phyloP scores from a whole-genome alignment of 2,797 vertebrate species.

The Gallinago solitaria region DNA sequence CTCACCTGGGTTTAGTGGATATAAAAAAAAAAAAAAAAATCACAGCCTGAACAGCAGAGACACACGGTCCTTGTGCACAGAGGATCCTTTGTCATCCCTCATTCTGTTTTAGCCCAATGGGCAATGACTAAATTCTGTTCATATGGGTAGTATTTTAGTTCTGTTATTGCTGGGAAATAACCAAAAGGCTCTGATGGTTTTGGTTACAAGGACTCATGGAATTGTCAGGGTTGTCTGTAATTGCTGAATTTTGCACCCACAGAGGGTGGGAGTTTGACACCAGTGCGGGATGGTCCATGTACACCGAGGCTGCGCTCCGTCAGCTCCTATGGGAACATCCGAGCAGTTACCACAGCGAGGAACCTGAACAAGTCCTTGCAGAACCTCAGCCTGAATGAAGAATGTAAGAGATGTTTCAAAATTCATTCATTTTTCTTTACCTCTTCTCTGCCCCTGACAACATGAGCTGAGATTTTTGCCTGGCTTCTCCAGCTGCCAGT shows the following conservation, averaged over 20 bases:
- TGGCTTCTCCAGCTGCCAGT: background rate
- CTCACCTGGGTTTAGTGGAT: background rate
- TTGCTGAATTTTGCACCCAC: background rate
- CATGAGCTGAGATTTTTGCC: background rate
- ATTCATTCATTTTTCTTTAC: accelerated
- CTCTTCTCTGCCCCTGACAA: accelerated
- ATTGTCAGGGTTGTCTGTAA: background rate
- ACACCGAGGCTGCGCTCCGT: slow-evolving; percentile 91
- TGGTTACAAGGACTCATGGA: background rate
- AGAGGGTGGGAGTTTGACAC: slow-evolving; percentile 92
- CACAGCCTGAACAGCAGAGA: background rate
- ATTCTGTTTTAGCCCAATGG: accelerated
- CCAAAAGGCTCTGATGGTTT: accelerated
- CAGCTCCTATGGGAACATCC: slow-evolving; percentile 97
- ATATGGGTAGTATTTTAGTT: accelerated
- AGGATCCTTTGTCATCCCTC: accelerated
- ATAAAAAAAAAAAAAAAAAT: too few relatives aligned
- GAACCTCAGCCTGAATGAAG: slow-evolving; percentile 96
- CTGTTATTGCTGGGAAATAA: accelerated
- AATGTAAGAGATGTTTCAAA: slow-evolving; percentile 77
- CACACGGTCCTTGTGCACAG: accelerated
- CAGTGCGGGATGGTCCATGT: slow-evolving; percentile 89
- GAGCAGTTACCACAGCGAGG: slow-evolving; percentile 88
- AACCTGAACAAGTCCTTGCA: slow-evolving; percentile 97
- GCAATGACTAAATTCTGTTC: accelerated